These are phyloP conservation scores for Parauchenoglanis ngamensis DNA, from an alignment of 2,797 vertebrate genomes.

Conservation along the genomic window DNA sequence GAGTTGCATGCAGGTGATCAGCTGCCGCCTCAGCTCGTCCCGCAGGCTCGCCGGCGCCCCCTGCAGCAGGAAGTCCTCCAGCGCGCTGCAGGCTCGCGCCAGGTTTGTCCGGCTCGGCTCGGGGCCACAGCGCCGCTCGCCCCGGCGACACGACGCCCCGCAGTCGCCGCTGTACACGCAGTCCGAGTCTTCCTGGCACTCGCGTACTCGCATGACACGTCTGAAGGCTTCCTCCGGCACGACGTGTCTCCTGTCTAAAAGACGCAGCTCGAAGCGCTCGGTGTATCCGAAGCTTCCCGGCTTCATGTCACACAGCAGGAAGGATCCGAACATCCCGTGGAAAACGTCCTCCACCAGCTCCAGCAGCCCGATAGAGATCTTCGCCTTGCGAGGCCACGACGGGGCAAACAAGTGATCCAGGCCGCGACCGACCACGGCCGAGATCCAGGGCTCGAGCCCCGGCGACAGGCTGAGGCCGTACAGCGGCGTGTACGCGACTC, in stretches of 20 bases:
- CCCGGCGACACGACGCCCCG: constrained; percentile 87
- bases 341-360: constrained; percentile 98
- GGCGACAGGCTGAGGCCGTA: constrained; percentile 91
- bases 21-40: constrained; percentile 93
- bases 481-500: constrained; percentile 87
- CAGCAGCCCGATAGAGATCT: constrained; percentile 95
- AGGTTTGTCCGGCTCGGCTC: constrained; percentile 91
- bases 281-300: constrained; percentile 90
- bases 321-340: constrained; percentile 93
- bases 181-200: constrained; percentile 84
- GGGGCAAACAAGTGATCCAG: constrained; percentile 97
- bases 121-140: constrained; percentile 85
- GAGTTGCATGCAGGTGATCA: constrained; percentile 91
- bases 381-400: constrained; percentile 93
- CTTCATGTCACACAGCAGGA: constrained; percentile 94
- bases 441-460: constrained; percentile 87
- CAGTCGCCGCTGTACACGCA: constrained; percentile 90
- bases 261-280: constrained; percentile 91
- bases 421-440: constrained; percentile 83
- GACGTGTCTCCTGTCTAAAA: constrained; percentile 88
- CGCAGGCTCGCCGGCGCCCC: constrained; percentile 86
- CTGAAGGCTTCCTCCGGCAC: constrained; percentile 89
- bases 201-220: constrained; percentile 83
- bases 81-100: constrained; percentile 88
- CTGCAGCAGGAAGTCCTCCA: constrained; percentile 91